A percentile compares a stretch with the other conserved stretches of the same genome.
Evolutionary conservation across 2,113 vertebrate genomes (phyloP).

Genomic region (Cheirogaleus medius): DNA sequence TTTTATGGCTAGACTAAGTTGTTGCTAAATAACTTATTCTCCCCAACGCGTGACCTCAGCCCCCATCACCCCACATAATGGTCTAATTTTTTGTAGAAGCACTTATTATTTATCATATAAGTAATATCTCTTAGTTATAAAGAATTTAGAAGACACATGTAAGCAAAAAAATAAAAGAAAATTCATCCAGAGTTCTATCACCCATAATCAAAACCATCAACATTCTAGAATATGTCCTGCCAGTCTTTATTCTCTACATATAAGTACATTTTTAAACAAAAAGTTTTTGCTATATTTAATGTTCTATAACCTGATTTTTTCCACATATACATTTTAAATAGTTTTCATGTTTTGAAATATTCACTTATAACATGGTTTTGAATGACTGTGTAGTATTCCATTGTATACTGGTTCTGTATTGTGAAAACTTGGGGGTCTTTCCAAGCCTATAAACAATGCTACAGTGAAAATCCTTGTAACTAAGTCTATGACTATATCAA

Average conservation of each 20-base stretch:
- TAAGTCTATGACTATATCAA: neutral
- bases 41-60: neutral
- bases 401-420: neutral
- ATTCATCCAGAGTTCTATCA: neutral
- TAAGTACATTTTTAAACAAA: neutral
- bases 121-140: neutral
- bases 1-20: neutral
- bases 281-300: neutral
- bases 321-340: neutral
- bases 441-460: neutral
- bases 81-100: neutral
- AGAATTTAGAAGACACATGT: constrained; percentile 22
- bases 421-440: neutral
- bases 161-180: neutral
- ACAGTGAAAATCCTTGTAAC: neutral
- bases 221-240: neutral
- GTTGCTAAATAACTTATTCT: neutral
- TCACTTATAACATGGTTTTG: neutral
- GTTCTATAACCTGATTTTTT: neutral
- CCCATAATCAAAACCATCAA: neutral
- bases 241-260: neutral
- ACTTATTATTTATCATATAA: neutral
- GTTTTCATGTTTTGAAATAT: constrained; percentile 1
- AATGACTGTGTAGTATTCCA: neutral
- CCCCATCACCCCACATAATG: neutral